Evolutionary conservation across 2,797 vertebrate species (phyloP), one percentile per base, ranked within the genome.

Genomic region (Paratrypauchen microcephalus): DNA sequence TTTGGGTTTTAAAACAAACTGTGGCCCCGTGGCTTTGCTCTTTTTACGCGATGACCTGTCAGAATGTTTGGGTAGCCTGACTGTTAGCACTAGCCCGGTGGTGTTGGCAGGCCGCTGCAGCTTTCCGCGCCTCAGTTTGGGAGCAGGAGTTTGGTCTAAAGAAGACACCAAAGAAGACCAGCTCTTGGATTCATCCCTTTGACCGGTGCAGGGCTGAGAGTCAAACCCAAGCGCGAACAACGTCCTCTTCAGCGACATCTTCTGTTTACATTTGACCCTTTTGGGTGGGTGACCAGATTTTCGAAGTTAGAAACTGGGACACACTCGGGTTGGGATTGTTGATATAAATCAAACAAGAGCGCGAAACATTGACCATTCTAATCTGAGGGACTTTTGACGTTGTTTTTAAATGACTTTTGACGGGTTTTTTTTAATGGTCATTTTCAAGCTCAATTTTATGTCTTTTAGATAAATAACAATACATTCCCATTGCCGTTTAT

Each of bases 61-160:
- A 18, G 19, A 23, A 12, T 23, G 0, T 16, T 61, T 70, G 16
- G 75, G 45, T 3, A 87, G 9, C 62, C 83, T 88, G 1, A 82
- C 72, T 66, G 80, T 90, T 30, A 87, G 66, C 4, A 62, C 0
- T 0, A 16, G 18, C n/a, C 2, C 32, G 13, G 3, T 4, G 3
- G 15, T 45, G 13, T 45, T 45, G 4, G 15, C 13, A 4, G 1
- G 21, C 65, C 74, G 54, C 54, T 80, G 0, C 47, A 77, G 54
- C 67, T 70, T 45, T 15, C 4, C 41, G 57, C 47, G 55, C 54
- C 45, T 36, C 19, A 7, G 9, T 26, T 9, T 36, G 3, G 1
- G 24, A 8, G 11, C 3, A 30, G 0, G 41, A 54, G 36, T 13
- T 64, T 24, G 0, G 41, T 26, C 5, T 47, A 30, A 21, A 52